Evolutionary conservation across 1,140 invertebrate species (phyloP).

Genomic region (Drosophila mojavensis): DNA sequence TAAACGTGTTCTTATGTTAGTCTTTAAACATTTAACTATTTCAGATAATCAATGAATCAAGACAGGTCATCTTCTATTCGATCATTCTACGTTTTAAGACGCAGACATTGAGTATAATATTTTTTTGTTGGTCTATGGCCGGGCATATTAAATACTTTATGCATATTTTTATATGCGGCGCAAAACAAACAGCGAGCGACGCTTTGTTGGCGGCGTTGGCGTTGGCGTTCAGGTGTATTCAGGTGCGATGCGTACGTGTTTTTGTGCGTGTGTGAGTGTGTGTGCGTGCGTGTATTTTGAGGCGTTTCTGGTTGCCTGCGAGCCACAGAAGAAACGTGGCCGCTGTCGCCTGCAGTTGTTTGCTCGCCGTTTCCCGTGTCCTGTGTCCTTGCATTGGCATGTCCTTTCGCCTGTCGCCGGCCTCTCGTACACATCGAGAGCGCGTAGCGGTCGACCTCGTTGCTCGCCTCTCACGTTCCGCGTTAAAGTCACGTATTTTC

Average conservation of each 20-base stretch:
- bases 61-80: too few species aligned
- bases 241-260: constrained; percentile 12
- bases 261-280: constrained; percentile 8
- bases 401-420: constrained; percentile 39
- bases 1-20: too few species aligned
- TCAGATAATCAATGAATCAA: too few species aligned
- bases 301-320: constrained; percentile 13
- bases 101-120: too few species aligned
- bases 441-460: constrained; percentile 20
- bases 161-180: constrained; percentile 3
- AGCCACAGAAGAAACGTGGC: constrained; percentile 25
- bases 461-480: constrained; percentile 59
- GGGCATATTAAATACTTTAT: neutral
- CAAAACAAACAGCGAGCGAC: constrained; percentile 18
- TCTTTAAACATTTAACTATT: too few species aligned
- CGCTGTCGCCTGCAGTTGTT: constrained; percentile 55
- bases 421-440: constrained; percentile 44
- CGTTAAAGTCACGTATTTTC: constrained; percentile 80
- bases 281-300: constrained; percentile 8
- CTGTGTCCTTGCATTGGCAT: constrained; percentile 22
- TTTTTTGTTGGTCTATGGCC: too few species aligned
- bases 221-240: constrained; percentile 10
- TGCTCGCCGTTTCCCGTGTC: constrained; percentile 21
- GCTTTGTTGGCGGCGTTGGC: neutral
- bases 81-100: too few species aligned